Percentiles rank a stretch among this genome's conserved stretches.
These are phyloP conservation scores for Drosophila sturtevanti DNA, from an alignment of 1,140 invertebrate genomes.

Conservation along the genomic window DNA sequence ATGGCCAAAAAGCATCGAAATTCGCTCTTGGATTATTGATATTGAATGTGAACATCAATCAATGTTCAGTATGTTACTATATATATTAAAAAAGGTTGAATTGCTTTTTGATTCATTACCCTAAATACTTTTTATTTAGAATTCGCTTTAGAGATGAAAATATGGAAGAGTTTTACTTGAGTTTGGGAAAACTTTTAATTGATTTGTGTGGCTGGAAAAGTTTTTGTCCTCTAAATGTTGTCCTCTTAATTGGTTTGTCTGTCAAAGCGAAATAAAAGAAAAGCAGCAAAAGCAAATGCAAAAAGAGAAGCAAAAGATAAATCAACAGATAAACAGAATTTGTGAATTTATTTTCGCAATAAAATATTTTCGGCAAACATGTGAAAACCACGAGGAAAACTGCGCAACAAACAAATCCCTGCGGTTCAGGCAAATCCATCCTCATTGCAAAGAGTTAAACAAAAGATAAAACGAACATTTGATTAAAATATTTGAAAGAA, in stretches of 20 bases:
- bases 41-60: conserved; percentile 26
- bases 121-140: background rate
- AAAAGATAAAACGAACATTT: conserved; percentile 27
- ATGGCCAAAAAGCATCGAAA: background rate
- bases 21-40: background rate
- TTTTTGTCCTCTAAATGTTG: conserved; percentile 27
- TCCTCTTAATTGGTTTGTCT: conserved; percentile 46
- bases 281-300: background rate
- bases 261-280: conserved; percentile 7
- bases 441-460: conserved; percentile 18
- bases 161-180: conserved; percentile 32
- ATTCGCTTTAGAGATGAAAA: conserved; percentile 25
- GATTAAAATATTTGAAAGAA: conserved; percentile 28
- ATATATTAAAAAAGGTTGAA: conserved; percentile 5
- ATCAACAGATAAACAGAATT: conserved; percentile 42
- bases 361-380: conserved; percentile 24
- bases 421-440: conserved; percentile 27
- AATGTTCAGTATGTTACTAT: conserved; percentile 17
- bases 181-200: conserved; percentile 52
- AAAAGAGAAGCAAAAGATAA: conserved; percentile 7
- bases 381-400: conserved; percentile 30
- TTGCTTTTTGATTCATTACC: conserved; percentile 14
- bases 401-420: conserved; percentile 39
- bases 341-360: conserved; percentile 28
- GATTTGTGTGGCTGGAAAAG: conserved; percentile 51